phyloP scores from a whole-genome alignment of 2,797 vertebrate genomes.

The Tragopan temminckii region DNA sequence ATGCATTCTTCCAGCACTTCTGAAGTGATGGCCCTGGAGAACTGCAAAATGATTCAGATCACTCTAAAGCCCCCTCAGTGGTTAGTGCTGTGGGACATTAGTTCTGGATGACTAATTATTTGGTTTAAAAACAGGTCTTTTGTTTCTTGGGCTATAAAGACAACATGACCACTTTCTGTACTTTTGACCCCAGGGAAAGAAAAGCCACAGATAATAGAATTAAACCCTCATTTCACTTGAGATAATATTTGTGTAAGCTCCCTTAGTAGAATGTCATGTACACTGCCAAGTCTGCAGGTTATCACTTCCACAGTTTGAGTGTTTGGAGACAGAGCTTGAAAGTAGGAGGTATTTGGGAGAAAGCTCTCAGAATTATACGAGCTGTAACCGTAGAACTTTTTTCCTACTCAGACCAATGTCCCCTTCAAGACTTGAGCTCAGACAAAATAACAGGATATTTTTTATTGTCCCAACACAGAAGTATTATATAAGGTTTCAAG shows the following conservation, averaged over 20 bases:
- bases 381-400: constrained; percentile 71
- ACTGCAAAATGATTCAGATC: constrained; percentile 21
- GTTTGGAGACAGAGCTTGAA: constrained; percentile 67
- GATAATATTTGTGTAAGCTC: constrained; percentile 91
- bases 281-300: constrained; percentile 77
- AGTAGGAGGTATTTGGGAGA: constrained; percentile 41
- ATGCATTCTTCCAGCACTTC: background rate
- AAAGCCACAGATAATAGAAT: constrained; percentile 92
- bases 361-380: constrained; percentile 70
- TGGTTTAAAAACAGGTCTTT: constrained; percentile 78
- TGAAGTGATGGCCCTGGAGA: constrained; percentile 10
- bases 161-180: constrained; percentile 85
- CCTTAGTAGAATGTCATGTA: constrained; percentile 75
- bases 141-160: constrained; percentile 82
- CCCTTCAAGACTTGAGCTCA: constrained; percentile 71
- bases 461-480: constrained; percentile 69
- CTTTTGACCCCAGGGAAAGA: constrained; percentile 86
- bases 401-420: constrained; percentile 59
- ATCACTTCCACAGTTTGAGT: constrained; percentile 72
- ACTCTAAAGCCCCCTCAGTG: constrained; percentile 30
- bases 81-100: constrained; percentile 71
- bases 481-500: constrained; percentile 72
- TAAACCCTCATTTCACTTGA: constrained; percentile 87
- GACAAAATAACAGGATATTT: constrained; percentile 70
- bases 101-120: constrained; percentile 80